Percentiles rank a stretch among this genome's conserved stretches.
phyloP scores from a whole-genome alignment of 2,888 invertebrate genomes.

The Epiblema foenella region DNA sequence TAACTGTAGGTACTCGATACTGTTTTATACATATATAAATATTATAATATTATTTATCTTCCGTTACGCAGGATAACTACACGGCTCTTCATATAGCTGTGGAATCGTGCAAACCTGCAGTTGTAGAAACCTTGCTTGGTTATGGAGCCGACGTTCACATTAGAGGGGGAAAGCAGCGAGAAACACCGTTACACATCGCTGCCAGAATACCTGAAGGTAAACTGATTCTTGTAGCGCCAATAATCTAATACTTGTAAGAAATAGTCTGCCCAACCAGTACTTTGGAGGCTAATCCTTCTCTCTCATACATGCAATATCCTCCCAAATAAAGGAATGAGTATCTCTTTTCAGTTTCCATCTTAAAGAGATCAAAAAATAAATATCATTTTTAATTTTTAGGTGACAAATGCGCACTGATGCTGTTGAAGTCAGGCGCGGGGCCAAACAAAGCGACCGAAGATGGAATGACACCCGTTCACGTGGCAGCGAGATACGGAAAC shows the following conservation, averaged over 20 bases:
- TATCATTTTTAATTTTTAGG: slow-evolving; percentile 63
- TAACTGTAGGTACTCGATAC: too few relatives aligned
- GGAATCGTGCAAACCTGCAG: slow-evolving; percentile 96
- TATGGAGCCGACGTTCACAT: slow-evolving; percentile 99
- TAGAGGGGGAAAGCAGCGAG: slow-evolving; percentile 93
- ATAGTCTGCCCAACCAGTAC: neutral
- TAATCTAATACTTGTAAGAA: neutral
- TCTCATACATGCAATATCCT: neutral
- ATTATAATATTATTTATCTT: neutral
- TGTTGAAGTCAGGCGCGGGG: slow-evolving; percentile 98
- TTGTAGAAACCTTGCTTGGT: slow-evolving; percentile 97
- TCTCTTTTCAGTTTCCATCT: slow-evolving; percentile 4
- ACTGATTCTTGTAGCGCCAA: slow-evolving; percentile 31
- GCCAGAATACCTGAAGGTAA: slow-evolving; percentile 91
- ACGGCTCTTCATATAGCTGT: slow-evolving; percentile 99
- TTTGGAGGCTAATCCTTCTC: neutral
- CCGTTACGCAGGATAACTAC: slow-evolving; percentile 92
- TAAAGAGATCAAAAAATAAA: too few relatives aligned
- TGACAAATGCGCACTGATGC: slow-evolving; percentile 95
- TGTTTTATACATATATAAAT: too few relatives aligned
- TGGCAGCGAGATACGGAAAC: slow-evolving; percentile 97
- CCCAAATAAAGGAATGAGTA: neutral
- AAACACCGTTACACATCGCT: slow-evolving; percentile 99
- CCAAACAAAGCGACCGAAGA: slow-evolving; percentile 98
- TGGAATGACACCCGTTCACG: slow-evolving; percentile 98